Conservation (phyloP, 2,797 vertebrate species). For the Tauraco hartlaubi region DNA sequence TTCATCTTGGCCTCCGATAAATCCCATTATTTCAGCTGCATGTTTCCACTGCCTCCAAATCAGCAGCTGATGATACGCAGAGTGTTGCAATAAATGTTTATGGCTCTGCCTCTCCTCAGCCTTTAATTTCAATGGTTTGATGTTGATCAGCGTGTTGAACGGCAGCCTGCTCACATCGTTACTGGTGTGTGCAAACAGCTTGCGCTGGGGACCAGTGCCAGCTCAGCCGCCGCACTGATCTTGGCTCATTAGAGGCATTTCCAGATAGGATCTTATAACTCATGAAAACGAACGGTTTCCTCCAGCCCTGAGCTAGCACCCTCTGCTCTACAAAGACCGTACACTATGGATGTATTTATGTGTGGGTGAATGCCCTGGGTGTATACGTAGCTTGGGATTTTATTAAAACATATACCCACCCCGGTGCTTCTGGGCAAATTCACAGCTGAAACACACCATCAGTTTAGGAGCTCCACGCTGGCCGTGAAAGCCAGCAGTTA, state of each 20-base stretch:
- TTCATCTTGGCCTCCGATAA: constrained; percentile 26
- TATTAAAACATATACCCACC: neutral
- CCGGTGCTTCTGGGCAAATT: neutral
- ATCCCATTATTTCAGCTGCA: constrained; percentile 59
- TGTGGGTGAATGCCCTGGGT: neutral
- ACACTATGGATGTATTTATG: neutral
- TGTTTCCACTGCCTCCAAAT: constrained; percentile 46
- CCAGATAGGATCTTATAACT: constrained; percentile 59
- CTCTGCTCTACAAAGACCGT: neutral
- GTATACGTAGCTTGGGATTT: constrained; percentile 23
- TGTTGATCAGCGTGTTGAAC: constrained; percentile 51
- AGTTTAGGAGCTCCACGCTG: neutral
- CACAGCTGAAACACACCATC: neutral
- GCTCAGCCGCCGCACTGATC: neutral
- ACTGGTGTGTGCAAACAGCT: constrained; percentile 63
- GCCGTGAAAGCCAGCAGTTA: constrained; percentile 3
- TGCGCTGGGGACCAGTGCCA: neutral
- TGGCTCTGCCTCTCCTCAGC: constrained; percentile 56
- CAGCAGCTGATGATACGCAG: constrained; percentile 54
- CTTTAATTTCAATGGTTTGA: constrained; percentile 65
- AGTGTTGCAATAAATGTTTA: constrained; percentile 70
- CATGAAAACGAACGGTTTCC: constrained; percentile 40
- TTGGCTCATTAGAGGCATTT: constrained; percentile 56
- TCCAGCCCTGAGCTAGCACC: constrained; percentile 17
- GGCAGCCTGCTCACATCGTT: constrained; percentile 54